Evolutionary conservation across 35 echinoderm and acorn worm genomes (phyloP), one percentile per base, ranked within the genome.

Genomic region (Stichopus chloronotus): DNA sequence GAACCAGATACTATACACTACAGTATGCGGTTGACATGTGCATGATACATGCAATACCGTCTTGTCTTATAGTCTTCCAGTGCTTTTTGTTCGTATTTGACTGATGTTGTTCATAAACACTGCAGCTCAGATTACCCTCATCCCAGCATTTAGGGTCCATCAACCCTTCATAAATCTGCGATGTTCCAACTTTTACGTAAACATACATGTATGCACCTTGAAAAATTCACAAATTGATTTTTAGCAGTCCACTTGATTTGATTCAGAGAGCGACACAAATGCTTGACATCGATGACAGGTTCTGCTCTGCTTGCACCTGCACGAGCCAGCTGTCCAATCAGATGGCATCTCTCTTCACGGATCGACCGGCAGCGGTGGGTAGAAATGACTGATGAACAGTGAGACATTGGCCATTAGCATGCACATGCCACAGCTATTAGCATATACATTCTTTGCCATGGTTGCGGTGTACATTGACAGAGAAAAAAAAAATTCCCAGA

Each of bases 281-380:
- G 55, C 52, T 74, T 85, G 54, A 85, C 58, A 85, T 85, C 9
- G 82, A 11, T 58, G 57, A 58, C 55, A n/a, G 82, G 43, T 85
- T 85, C 58, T 85, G 52, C 8, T 20, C 20, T 81, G 58, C 82
- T 85, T 23, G 30, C 54, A 85, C 82, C 82, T 58, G 82, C 55
- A 85, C 14, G 57, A 19, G 57, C 54, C 82, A 85, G 82, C 82
- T 85, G 82, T 85, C 82, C 82, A 85, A 85, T 85, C 54, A 85
- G 13, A 7, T 85, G 55, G 24, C 82, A 85, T n/a, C 17, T 17
- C 43, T 83, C 55, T 56, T 83, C 80, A 83, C 55, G 9, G 30
- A 43, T 43, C 30, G 30, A 43, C 30, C 30, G 30, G 30, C 30
- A 43, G 30, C 30, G 30, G 30, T 43, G 30, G 30, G 30, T 43